Evolutionary conservation across 2,888 invertebrate species (phyloP), one percentile per base, ranked within the genome.

Genomic region (Sclerodermus sp.): DNA sequence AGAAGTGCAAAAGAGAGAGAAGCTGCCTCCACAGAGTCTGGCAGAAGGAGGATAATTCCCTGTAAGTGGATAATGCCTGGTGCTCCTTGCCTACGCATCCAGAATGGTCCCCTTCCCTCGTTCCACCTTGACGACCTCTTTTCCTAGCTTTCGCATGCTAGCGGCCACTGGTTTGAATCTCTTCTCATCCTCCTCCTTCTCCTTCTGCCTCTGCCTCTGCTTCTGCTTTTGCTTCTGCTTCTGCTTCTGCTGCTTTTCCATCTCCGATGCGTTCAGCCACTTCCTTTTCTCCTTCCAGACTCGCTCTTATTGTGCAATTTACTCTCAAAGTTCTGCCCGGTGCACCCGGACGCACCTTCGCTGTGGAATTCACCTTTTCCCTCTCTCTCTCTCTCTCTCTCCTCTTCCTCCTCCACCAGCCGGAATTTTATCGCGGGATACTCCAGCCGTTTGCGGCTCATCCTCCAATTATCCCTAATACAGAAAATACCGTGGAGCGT

Each of bases 61-160:
- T 68, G 65, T 74, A 73, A 74, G 73, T 74, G 73, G 73, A 74
- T 74, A 74, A 74, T 74, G 67, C 65, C 63, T 62, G 59, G 47
- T 60, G 69, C 71, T 71, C 62, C 70, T 70, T 66, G 68, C 64
- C 67, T 71, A 73, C 70, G 71, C 71, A 70, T 54, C 50, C 47
- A 47, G 50, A n/a, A n/a, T n/a, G n/a, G n/a, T n/a, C 54, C 51
- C 41, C 37, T 23, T 8, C 23, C 3, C 23, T 3, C 8, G 8
- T 3, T 8, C 23, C 38, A 15, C 16, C 23, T 13, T 29, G 32
- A 29, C 47, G 44, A 43, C 46, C 39, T 51, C 45, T 39, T 32
- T 44, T 14, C 17, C 37, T 16, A n/a, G 32, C 39, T 23, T 23
- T 23, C 23, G 23, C 23, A 23, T 23, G 23, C 23, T 8, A 23